Evolutionary conservation across 2,888 invertebrate genomes (phyloP).

Genomic region (Mimas tiliae): DNA sequence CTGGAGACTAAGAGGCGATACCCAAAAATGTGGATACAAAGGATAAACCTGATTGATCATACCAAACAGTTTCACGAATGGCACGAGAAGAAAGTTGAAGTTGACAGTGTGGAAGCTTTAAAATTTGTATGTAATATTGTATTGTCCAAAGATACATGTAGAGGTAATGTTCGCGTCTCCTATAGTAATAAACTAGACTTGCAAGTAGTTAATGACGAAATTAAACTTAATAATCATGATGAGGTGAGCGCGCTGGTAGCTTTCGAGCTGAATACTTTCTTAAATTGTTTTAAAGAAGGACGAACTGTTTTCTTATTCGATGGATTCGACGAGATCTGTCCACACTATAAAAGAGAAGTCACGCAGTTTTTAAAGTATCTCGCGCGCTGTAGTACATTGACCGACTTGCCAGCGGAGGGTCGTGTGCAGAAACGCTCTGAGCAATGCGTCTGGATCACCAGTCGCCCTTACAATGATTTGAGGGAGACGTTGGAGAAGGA

Average conservation of each 20-base stretch:
- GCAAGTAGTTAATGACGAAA: not conserved
- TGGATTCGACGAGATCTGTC: conserved; percentile 32
- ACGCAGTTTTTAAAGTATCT: conserved; percentile 9
- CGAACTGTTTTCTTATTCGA: conserved; percentile 26
- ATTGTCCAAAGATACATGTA: not conserved
- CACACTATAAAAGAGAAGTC: conserved; percentile 27
- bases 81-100: conserved; percentile 14
- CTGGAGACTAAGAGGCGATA: conserved; percentile 26
- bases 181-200: not conserved
- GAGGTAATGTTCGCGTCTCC: not conserved
- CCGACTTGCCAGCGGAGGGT: not conserved
- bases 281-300: conserved; percentile 21
- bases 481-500: conserved; percentile 20
- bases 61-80: conserved; percentile 27
- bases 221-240: not conserved
- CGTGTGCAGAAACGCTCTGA: not conserved
- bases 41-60: conserved; percentile 28
- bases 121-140: conserved; percentile 26
- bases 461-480: conserved; percentile 28
- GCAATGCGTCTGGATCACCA: conserved; percentile 24
- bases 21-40: conserved; percentile 29
- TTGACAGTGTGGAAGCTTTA: conserved; percentile 23
- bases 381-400: not conserved
- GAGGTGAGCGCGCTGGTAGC: not conserved
- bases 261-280: conserved; percentile 15